Evolutionary conservation across 2,113 vertebrate species (phyloP).

Genomic region (Ctenodactylus gundi): DNA sequence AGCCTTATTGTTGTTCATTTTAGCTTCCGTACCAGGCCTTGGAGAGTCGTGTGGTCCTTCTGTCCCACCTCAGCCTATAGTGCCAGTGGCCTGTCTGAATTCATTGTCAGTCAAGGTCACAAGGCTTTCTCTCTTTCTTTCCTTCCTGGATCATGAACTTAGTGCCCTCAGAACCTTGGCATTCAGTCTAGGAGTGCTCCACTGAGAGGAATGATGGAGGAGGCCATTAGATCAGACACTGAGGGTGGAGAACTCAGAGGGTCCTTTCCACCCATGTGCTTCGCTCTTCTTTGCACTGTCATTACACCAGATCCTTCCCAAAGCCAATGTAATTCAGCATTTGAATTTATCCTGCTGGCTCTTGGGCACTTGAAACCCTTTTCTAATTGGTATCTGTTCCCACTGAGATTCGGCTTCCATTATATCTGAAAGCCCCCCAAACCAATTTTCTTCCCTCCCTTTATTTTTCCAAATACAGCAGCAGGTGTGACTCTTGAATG

Average conservation of each 20-base stretch:
- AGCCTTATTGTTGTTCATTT: neutral
- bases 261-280: neutral
- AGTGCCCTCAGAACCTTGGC: neutral
- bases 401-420: neutral
- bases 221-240: neutral
- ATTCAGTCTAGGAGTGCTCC: neutral
- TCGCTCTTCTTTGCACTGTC: neutral
- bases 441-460: neutral
- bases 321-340: neutral
- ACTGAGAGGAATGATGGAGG: neutral
- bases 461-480: conserved; percentile 1
- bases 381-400: conserved; percentile 6
- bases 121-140: neutral
- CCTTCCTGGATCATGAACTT: neutral
- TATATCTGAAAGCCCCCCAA: conserved; percentile 6
- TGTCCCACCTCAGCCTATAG: neutral
- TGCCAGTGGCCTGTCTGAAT: neutral
- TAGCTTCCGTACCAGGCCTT: neutral
- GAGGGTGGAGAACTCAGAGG: neutral
- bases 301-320: neutral
- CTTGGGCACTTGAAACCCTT: conserved; percentile 29
- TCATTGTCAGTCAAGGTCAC: neutral
- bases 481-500: conserved; percentile 39
- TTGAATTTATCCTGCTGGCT: neutral
- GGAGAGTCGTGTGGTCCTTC: neutral